Conservation (phyloP, 2,797 vertebrate genomes). For the Cyprinodon diabolis region DNA sequence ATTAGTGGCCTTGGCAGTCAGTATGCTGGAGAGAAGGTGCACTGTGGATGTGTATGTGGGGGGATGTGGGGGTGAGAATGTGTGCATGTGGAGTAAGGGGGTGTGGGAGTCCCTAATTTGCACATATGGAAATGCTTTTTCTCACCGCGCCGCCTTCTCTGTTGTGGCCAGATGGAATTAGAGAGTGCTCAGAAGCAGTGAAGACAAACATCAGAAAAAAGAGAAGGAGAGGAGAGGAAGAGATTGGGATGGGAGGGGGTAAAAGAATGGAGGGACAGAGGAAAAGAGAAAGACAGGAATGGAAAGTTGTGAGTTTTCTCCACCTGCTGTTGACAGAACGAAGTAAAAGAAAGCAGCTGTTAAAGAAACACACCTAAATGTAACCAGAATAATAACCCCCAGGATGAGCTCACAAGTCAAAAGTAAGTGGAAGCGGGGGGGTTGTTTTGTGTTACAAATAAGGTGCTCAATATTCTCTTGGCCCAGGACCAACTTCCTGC, state of each 20-base stretch:
- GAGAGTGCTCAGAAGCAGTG: constrained; percentile 92
- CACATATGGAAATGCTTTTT: constrained; percentile 99
- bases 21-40: constrained; percentile 20
- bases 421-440: constrained; percentile 1
- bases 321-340: constrained; percentile 15
- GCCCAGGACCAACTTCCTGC: constrained; percentile 41
- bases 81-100: constrained; percentile 7
- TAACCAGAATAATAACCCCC: constrained; percentile 13
- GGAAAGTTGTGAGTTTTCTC: constrained; percentile 24
- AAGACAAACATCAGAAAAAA: constrained; percentile 92
- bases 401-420: constrained; percentile 28
- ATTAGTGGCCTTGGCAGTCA: constrained; percentile 88
- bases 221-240: constrained; percentile 49
- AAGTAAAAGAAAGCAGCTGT: constrained; percentile 3
- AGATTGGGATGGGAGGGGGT: constrained; percentile 16
- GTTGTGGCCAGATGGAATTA: constrained; percentile 99
- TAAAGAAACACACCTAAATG: constrained; percentile 17
- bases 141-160: constrained; percentile 89
- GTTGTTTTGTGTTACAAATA: constrained; percentile 47
- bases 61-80: background rate
- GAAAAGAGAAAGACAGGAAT: constrained; percentile 62
- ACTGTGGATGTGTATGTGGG: constrained; percentile 45
- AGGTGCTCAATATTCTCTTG: constrained; percentile 56
- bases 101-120: constrained; percentile 86
- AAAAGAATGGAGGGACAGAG: constrained; percentile 44